phyloP scores from a whole-genome alignment of 2,888 invertebrate genomes.

The Oeneis ivallda region DNA sequence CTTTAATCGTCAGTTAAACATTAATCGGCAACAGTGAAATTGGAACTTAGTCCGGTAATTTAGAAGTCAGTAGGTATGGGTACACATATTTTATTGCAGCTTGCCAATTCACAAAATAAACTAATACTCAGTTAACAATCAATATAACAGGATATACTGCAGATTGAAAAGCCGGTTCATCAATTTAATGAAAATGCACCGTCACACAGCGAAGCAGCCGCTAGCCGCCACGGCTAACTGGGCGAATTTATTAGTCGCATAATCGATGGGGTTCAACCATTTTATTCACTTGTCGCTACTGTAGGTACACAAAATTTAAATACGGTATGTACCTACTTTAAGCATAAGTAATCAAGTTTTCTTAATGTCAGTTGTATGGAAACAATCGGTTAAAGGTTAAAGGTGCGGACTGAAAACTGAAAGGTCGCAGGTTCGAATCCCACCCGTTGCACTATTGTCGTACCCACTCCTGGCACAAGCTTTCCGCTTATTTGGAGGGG shows the following conservation, averaged over 20 bases:
- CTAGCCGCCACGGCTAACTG: not conserved
- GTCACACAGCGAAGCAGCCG: not conserved
- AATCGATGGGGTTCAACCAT: not conserved
- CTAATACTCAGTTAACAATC: constrained; percentile 16
- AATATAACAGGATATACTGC: not conserved
- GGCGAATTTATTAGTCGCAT: constrained; percentile 13
- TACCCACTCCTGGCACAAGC: too few relatives aligned
- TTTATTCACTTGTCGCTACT: not conserved
- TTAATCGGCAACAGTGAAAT: too few relatives aligned
- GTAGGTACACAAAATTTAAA: not conserved
- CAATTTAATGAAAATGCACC: constrained; percentile 13
- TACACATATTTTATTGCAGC: not conserved
- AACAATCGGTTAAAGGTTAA: too few relatives aligned
- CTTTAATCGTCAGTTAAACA: too few relatives aligned
- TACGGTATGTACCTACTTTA: too few relatives aligned
- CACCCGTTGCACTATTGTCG: too few relatives aligned
- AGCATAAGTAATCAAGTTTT: too few relatives aligned
- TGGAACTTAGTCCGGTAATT: too few relatives aligned
- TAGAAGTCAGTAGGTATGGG: not conserved
- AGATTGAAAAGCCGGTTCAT: constrained; percentile 23
- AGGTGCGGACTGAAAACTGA: too few relatives aligned
- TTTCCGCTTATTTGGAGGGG: too few relatives aligned
- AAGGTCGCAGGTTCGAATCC: too few relatives aligned
- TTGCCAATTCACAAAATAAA: constrained; percentile 8
- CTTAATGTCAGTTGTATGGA: too few relatives aligned